Evolutionary conservation across 37 sponge, comb jelly and placozoan species (phyloP).

Genomic region (Spongia lamella): DNA sequence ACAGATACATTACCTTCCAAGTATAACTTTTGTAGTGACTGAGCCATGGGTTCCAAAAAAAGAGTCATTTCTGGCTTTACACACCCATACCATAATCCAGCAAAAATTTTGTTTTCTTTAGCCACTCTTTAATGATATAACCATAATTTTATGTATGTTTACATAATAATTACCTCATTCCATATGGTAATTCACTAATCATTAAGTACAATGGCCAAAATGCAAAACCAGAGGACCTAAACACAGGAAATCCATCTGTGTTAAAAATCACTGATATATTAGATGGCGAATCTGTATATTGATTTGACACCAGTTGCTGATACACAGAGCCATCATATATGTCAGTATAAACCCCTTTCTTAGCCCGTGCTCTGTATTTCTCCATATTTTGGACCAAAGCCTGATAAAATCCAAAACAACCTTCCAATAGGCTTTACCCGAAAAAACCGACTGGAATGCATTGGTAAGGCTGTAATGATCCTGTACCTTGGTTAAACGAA

Average conservation of each 20-base stretch:
- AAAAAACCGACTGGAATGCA: no score
- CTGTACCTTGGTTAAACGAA: no score
- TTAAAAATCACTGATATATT: slow-evolving; percentile 6
- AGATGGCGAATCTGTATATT: not conserved
- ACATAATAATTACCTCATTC: not conserved
- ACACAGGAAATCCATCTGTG: slow-evolving; percentile 15
- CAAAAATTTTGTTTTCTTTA: slow-evolving; percentile 37
- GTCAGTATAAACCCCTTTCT: slow-evolving; percentile 5
- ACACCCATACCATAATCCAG: slow-evolving; percentile 55
- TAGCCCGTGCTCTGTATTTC: no score
- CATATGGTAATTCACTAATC: slow-evolving; percentile 7
- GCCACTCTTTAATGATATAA: no score
- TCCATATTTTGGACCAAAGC: no score
- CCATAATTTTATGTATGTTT: not conserved
- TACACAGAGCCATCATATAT: slow-evolving; percentile 31
- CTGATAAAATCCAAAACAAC: no score
- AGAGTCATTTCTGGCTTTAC: slow-evolving; percentile 60
- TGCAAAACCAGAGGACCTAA: not conserved
- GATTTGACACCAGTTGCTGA: not conserved
- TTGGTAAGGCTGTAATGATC: no score
- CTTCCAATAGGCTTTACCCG: no score
- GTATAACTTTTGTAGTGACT: slow-evolving; percentile 29
- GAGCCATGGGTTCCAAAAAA: slow-evolving; percentile 32
- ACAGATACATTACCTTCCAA: slow-evolving; percentile 17
- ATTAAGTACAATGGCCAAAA: slow-evolving; percentile 4